Conservation (phyloP, 2,797 vertebrate species). For the Limosa lapponica region DNA sequence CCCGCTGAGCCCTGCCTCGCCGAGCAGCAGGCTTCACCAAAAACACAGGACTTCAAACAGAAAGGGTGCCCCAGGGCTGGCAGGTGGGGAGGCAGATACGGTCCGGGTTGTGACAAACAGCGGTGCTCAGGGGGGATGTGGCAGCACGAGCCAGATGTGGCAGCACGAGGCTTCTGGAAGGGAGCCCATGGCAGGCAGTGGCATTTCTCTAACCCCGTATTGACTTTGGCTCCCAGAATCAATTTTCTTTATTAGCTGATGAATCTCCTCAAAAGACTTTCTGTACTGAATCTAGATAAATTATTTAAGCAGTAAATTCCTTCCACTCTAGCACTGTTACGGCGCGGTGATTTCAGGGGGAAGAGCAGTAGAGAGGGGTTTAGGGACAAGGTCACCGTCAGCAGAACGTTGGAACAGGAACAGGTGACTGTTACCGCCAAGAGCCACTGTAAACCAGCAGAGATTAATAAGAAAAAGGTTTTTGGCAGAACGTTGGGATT, state of each 20-base stretch:
- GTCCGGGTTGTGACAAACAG: background rate
- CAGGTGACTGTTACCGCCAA: background rate
- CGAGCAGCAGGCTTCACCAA: background rate
- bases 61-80: accelerated
- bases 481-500: background rate
- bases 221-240: constrained; percentile 75
- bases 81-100: accelerated
- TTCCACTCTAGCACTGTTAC: constrained; percentile 44
- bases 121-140: accelerated
- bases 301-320: constrained; percentile 75
- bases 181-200: background rate
- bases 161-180: background rate
- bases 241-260: constrained; percentile 82
- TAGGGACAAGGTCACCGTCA: constrained; percentile 55
- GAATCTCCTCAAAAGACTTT: constrained; percentile 74
- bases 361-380: background rate
- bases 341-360: constrained; percentile 19
- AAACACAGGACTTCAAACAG: background rate
- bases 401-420: background rate
- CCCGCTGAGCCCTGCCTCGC: accelerated
- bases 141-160: background rate
- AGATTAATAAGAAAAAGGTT: background rate
- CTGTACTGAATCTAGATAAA: constrained; percentile 71
- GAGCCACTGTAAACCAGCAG: background rate
- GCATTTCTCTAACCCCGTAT: constrained; percentile 62